Percentiles rank a stretch among this genome's conserved stretches.
Conservation (phyloP, 2,113 vertebrate species). For the Petrocephalus zakoni region DNA sequence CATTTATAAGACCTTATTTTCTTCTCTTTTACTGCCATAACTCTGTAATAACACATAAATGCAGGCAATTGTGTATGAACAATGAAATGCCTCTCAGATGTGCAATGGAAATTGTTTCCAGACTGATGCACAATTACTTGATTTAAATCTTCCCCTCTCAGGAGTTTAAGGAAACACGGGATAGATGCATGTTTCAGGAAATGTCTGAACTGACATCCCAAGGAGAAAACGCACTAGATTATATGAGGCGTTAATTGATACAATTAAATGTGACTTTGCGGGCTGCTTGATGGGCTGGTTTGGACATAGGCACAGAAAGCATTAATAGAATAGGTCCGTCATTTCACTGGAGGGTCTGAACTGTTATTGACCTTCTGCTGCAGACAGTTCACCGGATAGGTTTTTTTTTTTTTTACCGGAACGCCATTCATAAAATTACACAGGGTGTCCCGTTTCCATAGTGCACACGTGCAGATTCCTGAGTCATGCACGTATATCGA, state of each 20-base stretch:
- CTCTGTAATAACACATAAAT: conserved; percentile 2
- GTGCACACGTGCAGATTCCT: background rate
- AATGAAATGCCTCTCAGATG: background rate
- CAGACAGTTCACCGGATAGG: background rate
- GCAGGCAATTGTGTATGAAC: background rate
- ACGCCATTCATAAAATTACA: background rate
- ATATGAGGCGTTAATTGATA: background rate
- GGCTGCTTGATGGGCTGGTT: background rate
- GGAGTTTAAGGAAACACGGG: background rate
- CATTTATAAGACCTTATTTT: background rate
- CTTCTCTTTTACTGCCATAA: background rate
- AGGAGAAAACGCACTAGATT: too few species aligned
- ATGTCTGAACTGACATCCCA: background rate
- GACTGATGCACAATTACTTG: background rate
- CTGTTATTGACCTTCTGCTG: background rate
- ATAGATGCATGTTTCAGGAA: background rate
- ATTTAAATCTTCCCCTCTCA: background rate
- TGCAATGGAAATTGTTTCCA: background rate
- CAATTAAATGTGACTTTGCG: background rate
- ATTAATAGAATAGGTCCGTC: background rate
- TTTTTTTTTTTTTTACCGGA: background rate
- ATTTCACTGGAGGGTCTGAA: background rate
- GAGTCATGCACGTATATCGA: background rate
- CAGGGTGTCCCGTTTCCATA: background rate
- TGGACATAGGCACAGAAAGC: background rate